A percentile compares a stretch with the other conserved stretches of the same genome.
Conservation (phyloP, 2,888 invertebrate genomes). For the Drosophila barbarae region DNA sequence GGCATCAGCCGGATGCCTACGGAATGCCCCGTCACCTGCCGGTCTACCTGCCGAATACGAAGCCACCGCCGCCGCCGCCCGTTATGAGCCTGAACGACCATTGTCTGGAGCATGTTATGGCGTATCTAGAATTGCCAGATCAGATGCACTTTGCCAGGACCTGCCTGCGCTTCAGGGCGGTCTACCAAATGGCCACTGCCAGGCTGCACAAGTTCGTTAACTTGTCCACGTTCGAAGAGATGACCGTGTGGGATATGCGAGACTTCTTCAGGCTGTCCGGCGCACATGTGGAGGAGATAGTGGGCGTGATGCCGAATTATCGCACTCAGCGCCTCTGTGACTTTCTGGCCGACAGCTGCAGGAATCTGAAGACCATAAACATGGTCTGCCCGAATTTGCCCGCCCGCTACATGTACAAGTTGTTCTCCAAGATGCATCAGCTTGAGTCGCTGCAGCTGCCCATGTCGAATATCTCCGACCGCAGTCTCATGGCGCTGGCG, state of each 20-base stretch:
- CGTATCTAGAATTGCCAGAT: constrained; percentile 39
- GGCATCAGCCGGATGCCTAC: constrained; percentile 56
- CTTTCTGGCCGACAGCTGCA: constrained; percentile 8
- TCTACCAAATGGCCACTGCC: constrained; percentile 44
- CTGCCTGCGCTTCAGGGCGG: constrained; percentile 52
- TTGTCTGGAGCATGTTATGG: constrained; percentile 54
- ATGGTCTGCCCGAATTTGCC: constrained; percentile 10
- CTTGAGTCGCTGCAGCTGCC: constrained; percentile 32
- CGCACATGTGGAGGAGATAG: constrained; percentile 11
- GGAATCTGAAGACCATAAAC: constrained; percentile 19
- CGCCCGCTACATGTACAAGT: constrained; percentile 2
- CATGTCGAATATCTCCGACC: constrained; percentile 28
- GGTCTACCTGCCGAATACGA: not conserved
- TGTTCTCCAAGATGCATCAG: constrained; percentile 24
- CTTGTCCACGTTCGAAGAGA: constrained; percentile 8
- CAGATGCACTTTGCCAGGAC: constrained; percentile 59
- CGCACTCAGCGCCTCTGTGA: constrained; percentile 12
- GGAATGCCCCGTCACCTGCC: not conserved
- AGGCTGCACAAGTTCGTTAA: constrained; percentile 33
- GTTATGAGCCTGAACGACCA: constrained; percentile 57
- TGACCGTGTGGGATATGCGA: constrained; percentile 61
- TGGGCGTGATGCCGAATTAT: not conserved
- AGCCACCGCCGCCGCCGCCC: constrained; percentile 1
- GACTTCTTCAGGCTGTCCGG: constrained; percentile 59
- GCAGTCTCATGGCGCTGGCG: constrained; percentile 12